phyloP scores from a whole-genome alignment of 2,888 invertebrate genomes.

The Phrixothrix hirtus region DNA sequence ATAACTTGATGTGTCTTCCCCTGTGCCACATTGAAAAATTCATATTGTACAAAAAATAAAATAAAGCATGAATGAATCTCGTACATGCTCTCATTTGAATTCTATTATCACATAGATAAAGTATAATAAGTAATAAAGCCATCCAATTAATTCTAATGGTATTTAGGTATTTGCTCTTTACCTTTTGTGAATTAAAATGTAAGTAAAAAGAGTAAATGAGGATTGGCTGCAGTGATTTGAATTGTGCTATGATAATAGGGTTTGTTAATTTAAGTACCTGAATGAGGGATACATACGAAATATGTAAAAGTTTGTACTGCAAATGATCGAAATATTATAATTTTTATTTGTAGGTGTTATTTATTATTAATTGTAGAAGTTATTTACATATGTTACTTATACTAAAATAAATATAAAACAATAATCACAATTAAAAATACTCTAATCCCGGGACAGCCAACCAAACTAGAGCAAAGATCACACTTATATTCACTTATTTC shows the following conservation, averaged over 20 bases:
- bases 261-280: slow-evolving; percentile 27
- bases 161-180: slow-evolving; percentile 12
- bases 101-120: slow-evolving; percentile 15
- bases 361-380: too few relatives aligned
- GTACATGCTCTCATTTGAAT: slow-evolving; percentile 5
- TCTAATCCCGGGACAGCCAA: slow-evolving; percentile 4
- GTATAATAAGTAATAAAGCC: slow-evolving; percentile 14
- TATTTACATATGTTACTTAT: too few relatives aligned
- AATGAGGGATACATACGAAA: slow-evolving; percentile 11
- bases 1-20: slow-evolving; percentile 7
- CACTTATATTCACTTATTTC: neutral
- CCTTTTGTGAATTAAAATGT: slow-evolving; percentile 11
- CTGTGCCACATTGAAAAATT: slow-evolving; percentile 5
- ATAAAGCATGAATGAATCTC: slow-evolving; percentile 6
- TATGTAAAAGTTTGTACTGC: slow-evolving; percentile 23
- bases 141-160: slow-evolving; percentile 15
- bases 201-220: slow-evolving; percentile 14
- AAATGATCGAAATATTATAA: slow-evolving; percentile 22
- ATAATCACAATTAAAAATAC: slow-evolving; percentile 19
- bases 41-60: neutral
- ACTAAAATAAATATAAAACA: slow-evolving; percentile 24
- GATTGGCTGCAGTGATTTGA: slow-evolving; percentile 17
- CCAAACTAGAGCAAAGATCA: slow-evolving; percentile 7
- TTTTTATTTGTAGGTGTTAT: slow-evolving; percentile 23
- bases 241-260: slow-evolving; percentile 21